Base-by-base conservation (phyloP, 2,113 vertebrate genomes). In the Sialia sialis region DNA sequence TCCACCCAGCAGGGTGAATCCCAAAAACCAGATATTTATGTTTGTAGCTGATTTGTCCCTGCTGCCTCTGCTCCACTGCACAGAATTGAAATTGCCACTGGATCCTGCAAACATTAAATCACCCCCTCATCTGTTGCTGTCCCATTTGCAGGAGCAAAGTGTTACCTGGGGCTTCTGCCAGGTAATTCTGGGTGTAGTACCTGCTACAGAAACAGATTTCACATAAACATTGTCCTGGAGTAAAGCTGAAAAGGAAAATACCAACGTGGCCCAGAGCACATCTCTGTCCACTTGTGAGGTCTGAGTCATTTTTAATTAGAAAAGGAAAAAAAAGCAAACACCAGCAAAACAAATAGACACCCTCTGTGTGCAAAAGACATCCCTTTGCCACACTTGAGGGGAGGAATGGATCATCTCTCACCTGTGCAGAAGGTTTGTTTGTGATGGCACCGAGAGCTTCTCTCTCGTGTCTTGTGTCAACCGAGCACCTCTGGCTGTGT, bases 401-500 rank as follows among this genome's bases (percentile, higher is more conserved):
- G 48, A 78, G 43, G 46, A 70, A 38, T 8, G 19, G 72, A 19
- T 84, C 30, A 11, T 39, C 21, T 52, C 54, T 64, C 41, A 77
- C 8, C 22, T 74, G 41, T 80, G 73, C 64, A 66, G 70, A 41
- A 75, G 59, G 22, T 54, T 75, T 46, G 29, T 79, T 89, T 91
- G 34, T 62, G 34, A 54, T 8, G 13, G 8, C 68, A 23, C 32
- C 8, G 48, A 62, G 72, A 48, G 21, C n/a, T 69, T 69, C 72
- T 43, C 54, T 63, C 54, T 30, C 5, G 41, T 0, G 0, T 36
- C 56, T 23, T 3, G 7, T 62, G 63, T n/a, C 82, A 43, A 2
- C 48, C 56, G 16, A 27, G 55, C 9, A 5, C 48, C 49, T 51
- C 70, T 68, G 63, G 62, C 70, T 75, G 69, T 59, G 16, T 2